Evolutionary conservation across 2,888 invertebrate species (phyloP).

Genomic region (Homarus gammarus): DNA sequence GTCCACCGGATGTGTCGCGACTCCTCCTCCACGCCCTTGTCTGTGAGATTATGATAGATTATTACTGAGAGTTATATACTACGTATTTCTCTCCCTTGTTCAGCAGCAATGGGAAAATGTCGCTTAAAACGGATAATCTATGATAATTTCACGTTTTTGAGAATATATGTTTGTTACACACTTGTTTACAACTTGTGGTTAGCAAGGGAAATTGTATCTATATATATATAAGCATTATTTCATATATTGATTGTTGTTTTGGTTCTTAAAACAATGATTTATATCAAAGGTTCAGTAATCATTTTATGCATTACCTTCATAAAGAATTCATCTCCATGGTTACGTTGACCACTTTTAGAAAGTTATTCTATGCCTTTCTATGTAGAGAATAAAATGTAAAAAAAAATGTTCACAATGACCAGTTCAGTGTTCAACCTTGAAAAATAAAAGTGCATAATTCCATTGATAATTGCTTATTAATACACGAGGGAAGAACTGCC

Average conservation of each 20-base stretch:
- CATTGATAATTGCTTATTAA: conserved; percentile 44
- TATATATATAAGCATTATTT: conserved; percentile 28
- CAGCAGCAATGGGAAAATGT: not conserved
- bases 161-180: conserved; percentile 50
- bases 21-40: not conserved
- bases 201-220: not conserved
- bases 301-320: conserved; percentile 34
- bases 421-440: conserved; percentile 32
- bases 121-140: conserved; percentile 1
- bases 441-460: conserved; percentile 33
- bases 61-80: not conserved
- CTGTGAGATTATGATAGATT: conserved; percentile 2
- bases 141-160: conserved; percentile 19
- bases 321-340: conserved; percentile 27
- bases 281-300: not conserved
- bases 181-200: conserved; percentile 10
- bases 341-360: conserved; percentile 1
- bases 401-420: conserved; percentile 32
- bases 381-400: conserved; percentile 40
- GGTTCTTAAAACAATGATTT: not conserved
- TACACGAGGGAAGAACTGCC: not conserved
- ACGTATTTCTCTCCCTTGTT: not conserved
- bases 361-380: conserved; percentile 39
- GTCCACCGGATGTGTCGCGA: not conserved
- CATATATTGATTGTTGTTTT: conserved; percentile 38